phyloP scores from a whole-genome alignment of 2,113 vertebrate genomes.

The Columbina picui region DNA sequence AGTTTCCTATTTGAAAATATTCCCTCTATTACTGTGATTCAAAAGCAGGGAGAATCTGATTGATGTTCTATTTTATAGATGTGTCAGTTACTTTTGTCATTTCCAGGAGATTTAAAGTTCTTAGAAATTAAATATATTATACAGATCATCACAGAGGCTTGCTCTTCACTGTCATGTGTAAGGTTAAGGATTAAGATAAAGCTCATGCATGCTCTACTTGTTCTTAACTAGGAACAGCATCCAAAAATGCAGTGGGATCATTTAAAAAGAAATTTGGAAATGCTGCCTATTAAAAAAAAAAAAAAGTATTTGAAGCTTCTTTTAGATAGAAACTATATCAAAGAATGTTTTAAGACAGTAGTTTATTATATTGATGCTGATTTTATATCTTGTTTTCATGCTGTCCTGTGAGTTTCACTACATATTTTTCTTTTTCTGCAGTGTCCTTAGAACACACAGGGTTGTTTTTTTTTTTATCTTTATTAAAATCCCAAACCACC shows the following conservation, averaged over 20 bases:
- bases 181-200: conserved; percentile 73
- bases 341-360: conserved; percentile 12
- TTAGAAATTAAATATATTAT: conserved; percentile 76
- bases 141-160: conserved; percentile 72
- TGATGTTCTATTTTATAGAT: conserved; percentile 75
- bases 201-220: conserved; percentile 29
- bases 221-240: background rate
- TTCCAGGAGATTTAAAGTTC: conserved; percentile 78
- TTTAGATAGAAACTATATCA: conserved; percentile 2
- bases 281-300: background rate
- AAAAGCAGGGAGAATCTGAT: conserved; percentile 71
- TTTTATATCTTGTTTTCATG: background rate
- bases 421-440: background rate
- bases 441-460: background rate
- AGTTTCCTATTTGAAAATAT: conserved; percentile 76
- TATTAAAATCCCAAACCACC: background rate
- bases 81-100: conserved; percentile 75
- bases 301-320: conserved; percentile 27
- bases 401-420: background rate
- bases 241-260: background rate
- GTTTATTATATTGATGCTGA: background rate
- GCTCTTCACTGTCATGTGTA: conserved; percentile 69
- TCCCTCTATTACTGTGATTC: conserved; percentile 71
- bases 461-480: background rate
- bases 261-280: conserved; percentile 45